Percentiles rank a stretch among this genome's conserved stretches.
phyloP scores from a whole-genome alignment of 1,140 invertebrate species.

The Bombus breviceps region DNA sequence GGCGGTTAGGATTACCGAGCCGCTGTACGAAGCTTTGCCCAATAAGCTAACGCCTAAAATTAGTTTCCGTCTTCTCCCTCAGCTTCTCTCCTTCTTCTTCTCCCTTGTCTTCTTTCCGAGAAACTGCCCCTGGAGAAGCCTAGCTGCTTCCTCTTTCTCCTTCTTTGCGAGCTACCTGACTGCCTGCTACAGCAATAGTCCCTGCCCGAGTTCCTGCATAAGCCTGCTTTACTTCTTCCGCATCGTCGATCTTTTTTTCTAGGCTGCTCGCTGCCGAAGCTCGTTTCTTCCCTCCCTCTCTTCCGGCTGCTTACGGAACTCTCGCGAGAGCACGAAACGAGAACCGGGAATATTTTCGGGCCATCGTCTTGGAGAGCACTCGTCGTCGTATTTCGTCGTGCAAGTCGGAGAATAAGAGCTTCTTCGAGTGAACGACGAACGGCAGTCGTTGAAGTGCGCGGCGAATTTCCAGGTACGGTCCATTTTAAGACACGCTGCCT shows the following conservation, averaged over 20 bases:
- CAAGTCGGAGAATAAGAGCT: neutral
- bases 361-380: conserved; percentile 26
- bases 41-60: conserved; percentile 43
- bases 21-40: conserved; percentile 21
- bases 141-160: neutral
- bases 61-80: conserved; percentile 14
- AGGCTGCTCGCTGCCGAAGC: neutral
- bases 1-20: conserved; percentile 27
- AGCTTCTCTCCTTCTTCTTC: too few relatives aligned
- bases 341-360: conserved; percentile 30
- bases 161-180: neutral
- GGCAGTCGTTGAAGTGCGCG: conserved; percentile 18
- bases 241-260: conserved; percentile 21
- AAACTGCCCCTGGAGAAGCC: too few relatives aligned
- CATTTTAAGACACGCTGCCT: neutral
- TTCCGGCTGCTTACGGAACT: neutral
- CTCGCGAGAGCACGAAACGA: neutral
- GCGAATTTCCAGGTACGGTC: conserved; percentile 19
- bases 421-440: conserved; percentile 6
- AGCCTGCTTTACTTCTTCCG: conserved; percentile 21
- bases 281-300: neutral
- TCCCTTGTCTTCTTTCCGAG: neutral
- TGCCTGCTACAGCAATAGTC: neutral
- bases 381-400: conserved; percentile 9
- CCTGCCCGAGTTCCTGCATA: neutral